Conservation (phyloP, 2,113 vertebrate genomes). For the Trochalopteron elliotii region DNA sequence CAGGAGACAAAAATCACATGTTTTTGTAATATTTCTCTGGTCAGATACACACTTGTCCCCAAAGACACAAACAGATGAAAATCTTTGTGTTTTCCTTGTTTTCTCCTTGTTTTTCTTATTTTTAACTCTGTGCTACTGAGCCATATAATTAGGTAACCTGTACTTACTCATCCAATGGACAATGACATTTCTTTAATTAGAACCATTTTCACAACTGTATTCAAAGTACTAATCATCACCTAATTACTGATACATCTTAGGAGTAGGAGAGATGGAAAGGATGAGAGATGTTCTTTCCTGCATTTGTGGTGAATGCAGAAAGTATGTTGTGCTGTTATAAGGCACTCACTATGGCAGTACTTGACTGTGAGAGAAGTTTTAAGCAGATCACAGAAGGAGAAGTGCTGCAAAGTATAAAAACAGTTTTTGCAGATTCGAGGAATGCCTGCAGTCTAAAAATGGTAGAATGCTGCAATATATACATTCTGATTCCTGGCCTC, state of each 20-base stretch:
- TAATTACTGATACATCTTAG: slow-evolving; percentile 6
- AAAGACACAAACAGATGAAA: neutral
- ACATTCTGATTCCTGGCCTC: neutral
- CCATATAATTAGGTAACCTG: slow-evolving; percentile 25
- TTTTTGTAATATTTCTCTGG: neutral
- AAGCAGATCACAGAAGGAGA: neutral
- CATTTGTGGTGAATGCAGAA: neutral
- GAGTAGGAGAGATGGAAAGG: neutral
- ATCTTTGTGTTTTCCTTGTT: neutral
- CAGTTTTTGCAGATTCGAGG: neutral
- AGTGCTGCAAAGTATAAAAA: neutral
- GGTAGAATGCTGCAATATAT: neutral
- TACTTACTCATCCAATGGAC: neutral
- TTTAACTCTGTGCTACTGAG: neutral
- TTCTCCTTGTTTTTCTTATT: neutral
- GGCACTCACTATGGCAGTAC: neutral
- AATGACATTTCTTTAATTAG: slow-evolving; percentile 52
- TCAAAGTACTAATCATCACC: neutral
- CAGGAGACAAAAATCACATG: neutral
- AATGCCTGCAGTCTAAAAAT: neutral
- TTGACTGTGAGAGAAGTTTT: slow-evolving; percentile 9
- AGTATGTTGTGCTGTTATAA: neutral
- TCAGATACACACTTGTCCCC: neutral
- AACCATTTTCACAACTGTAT: slow-evolving; percentile 14
- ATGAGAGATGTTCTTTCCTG: neutral